Conservation (phyloP, 2,113 vertebrate genomes). For the Oxyura jamaicensis region DNA sequence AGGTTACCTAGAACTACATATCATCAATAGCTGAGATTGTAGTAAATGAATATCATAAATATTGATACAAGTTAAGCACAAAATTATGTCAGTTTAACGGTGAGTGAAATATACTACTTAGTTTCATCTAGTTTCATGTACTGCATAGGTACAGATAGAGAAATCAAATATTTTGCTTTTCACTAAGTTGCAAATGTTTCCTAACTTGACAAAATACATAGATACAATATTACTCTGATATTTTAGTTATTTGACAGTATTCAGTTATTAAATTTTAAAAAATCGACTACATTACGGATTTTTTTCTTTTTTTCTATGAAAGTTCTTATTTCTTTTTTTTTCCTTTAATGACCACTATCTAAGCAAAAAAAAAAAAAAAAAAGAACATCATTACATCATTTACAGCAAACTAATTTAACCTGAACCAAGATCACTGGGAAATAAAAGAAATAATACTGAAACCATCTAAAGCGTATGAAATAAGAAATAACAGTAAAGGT, state of each 20-base stretch:
- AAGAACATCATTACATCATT: too few species aligned
- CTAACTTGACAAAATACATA: neutral
- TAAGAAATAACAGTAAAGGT: neutral
- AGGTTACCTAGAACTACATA: neutral
- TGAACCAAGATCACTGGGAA: neutral
- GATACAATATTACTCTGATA: neutral
- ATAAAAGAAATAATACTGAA: neutral
- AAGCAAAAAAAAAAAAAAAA: too few species aligned
- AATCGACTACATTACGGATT: neutral
- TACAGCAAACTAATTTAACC: neutral
- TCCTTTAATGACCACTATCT: neutral
- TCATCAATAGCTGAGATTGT: neutral
- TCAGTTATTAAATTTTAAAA: neutral
- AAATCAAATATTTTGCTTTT: neutral
- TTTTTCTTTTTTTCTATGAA: neutral
- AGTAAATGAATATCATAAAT: neutral
- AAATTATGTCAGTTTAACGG: neutral
- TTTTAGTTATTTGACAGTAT: neutral
- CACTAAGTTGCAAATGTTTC: neutral
- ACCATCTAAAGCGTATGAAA: neutral
- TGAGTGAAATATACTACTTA: neutral
- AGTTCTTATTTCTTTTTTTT: neutral
- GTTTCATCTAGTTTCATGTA: neutral
- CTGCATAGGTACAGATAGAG: neutral
- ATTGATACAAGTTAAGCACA: neutral